Base-by-base conservation (phyloP, 2,888 invertebrate genomes). In the Drosophila pseudotakahashii region DNA sequence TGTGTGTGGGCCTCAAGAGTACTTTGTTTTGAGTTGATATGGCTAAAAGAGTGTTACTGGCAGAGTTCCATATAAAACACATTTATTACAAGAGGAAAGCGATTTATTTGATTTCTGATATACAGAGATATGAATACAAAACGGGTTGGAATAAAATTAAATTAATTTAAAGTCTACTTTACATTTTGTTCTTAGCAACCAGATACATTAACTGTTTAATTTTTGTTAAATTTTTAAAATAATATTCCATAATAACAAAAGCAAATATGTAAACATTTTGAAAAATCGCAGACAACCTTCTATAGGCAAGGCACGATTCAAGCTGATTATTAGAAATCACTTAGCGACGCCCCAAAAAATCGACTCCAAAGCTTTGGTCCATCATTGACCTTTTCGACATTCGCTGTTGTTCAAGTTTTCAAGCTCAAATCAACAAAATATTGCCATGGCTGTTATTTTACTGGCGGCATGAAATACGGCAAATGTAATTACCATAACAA, bases 401-500 rank as follows among this genome's bases (percentile, higher is more conserved):
- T 37, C 14, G 47, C 39, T 51, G 48, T 37, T 47, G 42, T 11
- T 58, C 52, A 59, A 59, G 59, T 76, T 73, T 68, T 81, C 19
- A 66, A 73, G 79, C 76, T 66, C 50, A 64, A 75, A 77, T 73
- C 78, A 75, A 83, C 73, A 83, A 58, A 63, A 41, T 52, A 30
- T 11, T 36, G 54, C 39, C 45, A 41, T 42, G 47, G 16, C 71
- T 67, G 48, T 37, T 26, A 26, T 44, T 39, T 61, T 61, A 39
- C 30, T 53, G 61, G 63, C 34, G 32, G 26, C 50, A 16, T 53
- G 44, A 58, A 70, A 59, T 74, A 61, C 62, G 50, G 62, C 59
- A 45, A 63, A 63, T 67, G 67, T 81, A 81, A 87, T 83, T 77
- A 87, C 76, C 82, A 87, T 81, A 87, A 70, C 79, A 73, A 79